These are phyloP conservation scores for Lerista edwardsae DNA, from an alignment of 2,797 vertebrate genomes.

Conservation along the genomic window DNA sequence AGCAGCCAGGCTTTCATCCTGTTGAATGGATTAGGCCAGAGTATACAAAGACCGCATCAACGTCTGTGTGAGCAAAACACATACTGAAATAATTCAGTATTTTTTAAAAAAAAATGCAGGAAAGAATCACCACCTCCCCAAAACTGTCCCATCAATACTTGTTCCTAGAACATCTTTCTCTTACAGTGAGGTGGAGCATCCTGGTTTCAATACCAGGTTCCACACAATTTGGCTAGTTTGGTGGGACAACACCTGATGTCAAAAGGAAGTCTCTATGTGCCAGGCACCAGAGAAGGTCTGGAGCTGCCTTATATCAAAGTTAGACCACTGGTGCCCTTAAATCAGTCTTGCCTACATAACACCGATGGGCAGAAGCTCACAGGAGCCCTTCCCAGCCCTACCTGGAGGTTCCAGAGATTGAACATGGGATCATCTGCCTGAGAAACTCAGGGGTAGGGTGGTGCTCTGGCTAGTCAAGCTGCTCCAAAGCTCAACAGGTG, in stretches of 20 bases:
- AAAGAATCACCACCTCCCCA: too few species aligned
- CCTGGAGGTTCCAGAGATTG: too few species aligned
- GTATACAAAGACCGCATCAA: conserved; percentile 50
- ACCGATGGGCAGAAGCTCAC: too few species aligned
- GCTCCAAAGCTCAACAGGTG: neutral
- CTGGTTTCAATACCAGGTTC: neutral
- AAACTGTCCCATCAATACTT: neutral
- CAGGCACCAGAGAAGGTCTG: too few species aligned
- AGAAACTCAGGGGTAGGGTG: too few species aligned
- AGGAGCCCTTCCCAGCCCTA: too few species aligned
- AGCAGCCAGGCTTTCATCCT: conserved; percentile 44
- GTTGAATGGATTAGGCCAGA: conserved; percentile 51
- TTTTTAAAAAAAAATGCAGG: neutral
- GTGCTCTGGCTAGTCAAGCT: too few species aligned
- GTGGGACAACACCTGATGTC: too few species aligned
- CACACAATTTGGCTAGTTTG: neutral
- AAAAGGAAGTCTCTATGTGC: neutral
- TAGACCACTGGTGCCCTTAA: too few species aligned
- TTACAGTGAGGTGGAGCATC: too few species aligned
- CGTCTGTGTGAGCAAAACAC: neutral
- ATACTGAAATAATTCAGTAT: neutral
- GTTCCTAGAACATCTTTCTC: neutral
- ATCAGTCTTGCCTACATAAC: too few species aligned
- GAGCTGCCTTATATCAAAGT: neutral
- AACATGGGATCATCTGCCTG: too few species aligned